A percentile compares a stretch with the other conserved stretches of the same genome.
Evolutionary conservation across 2,797 vertebrate genomes (phyloP).

Genomic region (Psittacula derbiana): DNA sequence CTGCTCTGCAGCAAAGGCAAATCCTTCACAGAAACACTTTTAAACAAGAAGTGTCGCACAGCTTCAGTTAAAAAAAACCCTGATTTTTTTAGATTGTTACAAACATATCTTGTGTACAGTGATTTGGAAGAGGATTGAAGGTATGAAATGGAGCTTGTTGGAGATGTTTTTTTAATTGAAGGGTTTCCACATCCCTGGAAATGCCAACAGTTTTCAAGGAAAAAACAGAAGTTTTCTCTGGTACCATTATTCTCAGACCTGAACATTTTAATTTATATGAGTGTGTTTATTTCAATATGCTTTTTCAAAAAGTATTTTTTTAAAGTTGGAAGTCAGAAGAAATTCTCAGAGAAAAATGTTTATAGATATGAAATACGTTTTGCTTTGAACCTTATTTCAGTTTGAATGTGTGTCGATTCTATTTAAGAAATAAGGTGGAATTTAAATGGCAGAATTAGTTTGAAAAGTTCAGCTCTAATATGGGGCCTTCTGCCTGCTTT

Average conservation of each 20-base stretch:
- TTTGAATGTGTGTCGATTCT: not conserved
- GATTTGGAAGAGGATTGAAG: not conserved
- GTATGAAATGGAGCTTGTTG: not conserved
- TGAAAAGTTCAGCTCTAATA: not conserved
- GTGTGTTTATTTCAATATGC: not conserved
- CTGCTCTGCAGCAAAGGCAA: not conserved
- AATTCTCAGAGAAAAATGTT: not conserved
- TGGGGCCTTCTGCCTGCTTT: not conserved
- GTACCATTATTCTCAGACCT: not conserved
- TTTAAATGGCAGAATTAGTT: not conserved
- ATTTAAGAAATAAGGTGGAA: not conserved
- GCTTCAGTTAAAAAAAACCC: not conserved
- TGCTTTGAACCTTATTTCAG: not conserved
- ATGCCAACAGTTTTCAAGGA: not conserved
- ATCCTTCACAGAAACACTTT: not conserved
- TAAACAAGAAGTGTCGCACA: not conserved
- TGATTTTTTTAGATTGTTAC: not conserved
- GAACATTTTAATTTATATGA: not conserved
- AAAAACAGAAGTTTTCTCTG: not conserved
- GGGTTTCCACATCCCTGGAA: not conserved
- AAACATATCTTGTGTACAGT: not conserved
- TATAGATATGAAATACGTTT: not conserved
- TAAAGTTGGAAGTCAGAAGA: not conserved
- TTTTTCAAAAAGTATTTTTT: not conserved
- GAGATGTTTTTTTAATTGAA: not conserved